Evolutionary conservation across 1,140 invertebrate species (phyloP), one percentile per base, ranked within the genome.

Genomic region (Anadara kagoshimensis): DNA sequence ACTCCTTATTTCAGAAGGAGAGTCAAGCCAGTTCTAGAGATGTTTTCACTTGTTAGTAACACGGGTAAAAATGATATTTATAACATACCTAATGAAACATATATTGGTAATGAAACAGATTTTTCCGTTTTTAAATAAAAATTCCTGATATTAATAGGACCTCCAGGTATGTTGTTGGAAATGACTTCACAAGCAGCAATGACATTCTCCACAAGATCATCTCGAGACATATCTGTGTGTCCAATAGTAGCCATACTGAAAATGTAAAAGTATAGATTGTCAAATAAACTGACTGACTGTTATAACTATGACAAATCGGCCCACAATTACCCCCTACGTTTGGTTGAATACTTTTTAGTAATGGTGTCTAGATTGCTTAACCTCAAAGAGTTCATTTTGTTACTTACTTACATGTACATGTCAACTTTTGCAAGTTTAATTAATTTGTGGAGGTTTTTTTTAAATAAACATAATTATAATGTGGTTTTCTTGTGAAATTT

Each of bases 191-290:
- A 63, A 22, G 78, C 61, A n/a, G 80, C 69, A 12, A 81, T 62
- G 18, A 86, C 62, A 68, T 87, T 87, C 10, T 82, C 82, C 22
- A 73, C 65, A n/a, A 87, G 69, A 29, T 84, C 71, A 41, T 64
- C 41, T 14, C 24, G 43, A 3, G 69, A 74, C 81, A 82, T 76
- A 12, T 76, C 62, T 14, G 63, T 64, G 54, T 83, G 64, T 11
- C 67, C 85, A 61, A 87, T 76, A 14, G 69, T 65, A 18, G 76
- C 78, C 65, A 75, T 69, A 64, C 84, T 85, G 73, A 61, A 70
- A 68, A 56, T 65, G 67, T 36, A 73, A 51, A 59, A 64, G 18
- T 11, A 51, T n/a, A 3, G 14, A 47, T n/a, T 58, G 36, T 57
- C 47, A 20, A 54, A 53, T 43, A 59, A 41, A 67, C 51, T 20